Base-by-base conservation (phyloP, 2,797 vertebrate species). In the Enoplosus armatus region DNA sequence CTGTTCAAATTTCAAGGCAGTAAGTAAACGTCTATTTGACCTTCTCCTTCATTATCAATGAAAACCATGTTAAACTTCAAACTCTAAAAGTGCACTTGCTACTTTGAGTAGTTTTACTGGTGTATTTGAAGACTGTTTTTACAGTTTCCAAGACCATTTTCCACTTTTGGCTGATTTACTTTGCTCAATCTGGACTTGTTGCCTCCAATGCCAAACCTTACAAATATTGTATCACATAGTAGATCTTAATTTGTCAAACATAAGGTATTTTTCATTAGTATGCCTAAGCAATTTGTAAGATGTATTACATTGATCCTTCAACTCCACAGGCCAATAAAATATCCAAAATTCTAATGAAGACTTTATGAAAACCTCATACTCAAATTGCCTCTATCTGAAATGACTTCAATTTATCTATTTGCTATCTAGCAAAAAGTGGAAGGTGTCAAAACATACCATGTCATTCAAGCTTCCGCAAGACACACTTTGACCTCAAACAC, bases 291-390 rank as follows among this genome's bases (percentile, higher is more conserved):
- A 75, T 72, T 80, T 80, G 35, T 39, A 55, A 76, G 71, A 85
- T 61, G 43, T 56, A 58, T 79, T 31, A 55, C 53, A 83, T 69
- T 58, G 79, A 86, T 71, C 82, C 14, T 26, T 77, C 39, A 81
- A 48, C 50, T 47, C 24, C 16, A 64, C 43, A 67, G 33, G 48
- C 43, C 61, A 62, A 33, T n/a, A 41, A 50, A 81, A 71, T 39
- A 61, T 61, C 37, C 18, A 29, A 66, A 75, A 51, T 54, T 72
- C 6, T 27, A 68, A 75, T 51, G 9, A 84, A 85, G 7, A 59
- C 22, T 35, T 78, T 29, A 55, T 82, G 18, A 83, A 76, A 77
- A 60, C 22, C 18, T 35, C 41, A 37, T 16, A 5, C 63, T 27
- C 15, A 39, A 72, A 78, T 33, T 50, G 33, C 39, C 5, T 77